phyloP scores from a whole-genome alignment of 2,888 invertebrate genomes.

The Agriopis marginaria region DNA sequence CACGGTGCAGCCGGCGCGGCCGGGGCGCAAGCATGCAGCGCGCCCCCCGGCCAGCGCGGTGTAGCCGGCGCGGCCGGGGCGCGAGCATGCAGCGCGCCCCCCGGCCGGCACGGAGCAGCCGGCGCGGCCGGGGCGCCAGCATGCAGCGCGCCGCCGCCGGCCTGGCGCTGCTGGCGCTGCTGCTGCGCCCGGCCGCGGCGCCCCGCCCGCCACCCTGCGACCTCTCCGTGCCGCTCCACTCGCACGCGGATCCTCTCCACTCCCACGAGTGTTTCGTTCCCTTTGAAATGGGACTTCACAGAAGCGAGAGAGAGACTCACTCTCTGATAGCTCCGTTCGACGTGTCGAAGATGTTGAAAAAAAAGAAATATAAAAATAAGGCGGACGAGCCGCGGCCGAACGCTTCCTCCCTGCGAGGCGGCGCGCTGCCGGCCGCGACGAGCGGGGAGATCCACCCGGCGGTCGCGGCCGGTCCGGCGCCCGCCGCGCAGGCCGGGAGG shows the following conservation, averaged over 20 bases:
- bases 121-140: conserved; percentile 8
- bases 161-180: conserved; percentile 34
- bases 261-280: not conserved
- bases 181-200: conserved; percentile 23
- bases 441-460: not conserved
- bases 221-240: not conserved
- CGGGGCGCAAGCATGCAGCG: conserved; percentile 15
- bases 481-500: conserved; percentile 7
- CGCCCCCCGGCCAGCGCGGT: not conserved
- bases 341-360: conserved; percentile 68
- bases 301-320: conserved; percentile 47
- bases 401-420: conserved; percentile 19
- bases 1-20: not conserved
- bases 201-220: not conserved
- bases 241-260: not conserved
- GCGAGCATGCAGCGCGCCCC: no score
- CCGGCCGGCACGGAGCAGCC: not conserved
- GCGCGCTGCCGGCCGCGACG: conserved; percentile 22
- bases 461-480: conserved; percentile 15
- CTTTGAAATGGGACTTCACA: conserved; percentile 6
- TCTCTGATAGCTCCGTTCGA: conserved; percentile 73
- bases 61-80: conserved; percentile 29
- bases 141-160: not conserved
- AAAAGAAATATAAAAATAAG: conserved; percentile 44
- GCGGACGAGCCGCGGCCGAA: conserved; percentile 16